phyloP scores from a whole-genome alignment of 2,113 vertebrate genomes.

The Oncorhynchus kisutch region DNA sequence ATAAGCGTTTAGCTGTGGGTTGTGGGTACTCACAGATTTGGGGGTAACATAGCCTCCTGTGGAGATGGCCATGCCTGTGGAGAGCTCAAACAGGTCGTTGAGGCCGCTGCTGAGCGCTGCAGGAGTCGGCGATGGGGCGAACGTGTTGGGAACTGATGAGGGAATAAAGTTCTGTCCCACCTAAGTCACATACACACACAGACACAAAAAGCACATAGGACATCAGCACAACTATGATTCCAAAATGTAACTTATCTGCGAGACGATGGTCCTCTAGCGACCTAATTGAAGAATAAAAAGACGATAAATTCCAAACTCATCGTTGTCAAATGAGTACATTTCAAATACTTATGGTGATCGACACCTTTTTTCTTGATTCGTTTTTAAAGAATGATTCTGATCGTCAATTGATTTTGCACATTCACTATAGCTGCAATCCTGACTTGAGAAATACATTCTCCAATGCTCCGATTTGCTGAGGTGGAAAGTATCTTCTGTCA shows the following conservation, averaged over 20 bases:
- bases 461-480: not conserved
- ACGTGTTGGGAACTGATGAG: constrained; percentile 89
- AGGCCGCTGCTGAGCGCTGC: constrained; percentile 89
- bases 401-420: not conserved
- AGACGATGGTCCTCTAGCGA: not conserved
- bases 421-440: not conserved
- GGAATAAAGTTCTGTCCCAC: constrained; percentile 99
- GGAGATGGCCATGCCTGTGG: constrained; percentile 90
- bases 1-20: not conserved
- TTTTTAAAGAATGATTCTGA: not conserved
- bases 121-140: constrained; percentile 94
- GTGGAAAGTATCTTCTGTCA: not conserved
- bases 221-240: not conserved
- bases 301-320: not conserved
- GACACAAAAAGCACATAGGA: constrained; percentile 1
- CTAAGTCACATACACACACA: constrained; percentile 59
- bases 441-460: not conserved
- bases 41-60: constrained; percentile 85
- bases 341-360: not conserved
- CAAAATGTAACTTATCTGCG: not conserved
- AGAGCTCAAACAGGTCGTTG: constrained; percentile 95
- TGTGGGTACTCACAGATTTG: constrained; percentile 83
- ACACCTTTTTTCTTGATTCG: not conserved
- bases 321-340: not conserved
- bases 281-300: not conserved